Percentiles rank a stretch among this genome's conserved stretches.
Conservation (phyloP, 2,888 invertebrate species). For the Entomobrya proxima region DNA sequence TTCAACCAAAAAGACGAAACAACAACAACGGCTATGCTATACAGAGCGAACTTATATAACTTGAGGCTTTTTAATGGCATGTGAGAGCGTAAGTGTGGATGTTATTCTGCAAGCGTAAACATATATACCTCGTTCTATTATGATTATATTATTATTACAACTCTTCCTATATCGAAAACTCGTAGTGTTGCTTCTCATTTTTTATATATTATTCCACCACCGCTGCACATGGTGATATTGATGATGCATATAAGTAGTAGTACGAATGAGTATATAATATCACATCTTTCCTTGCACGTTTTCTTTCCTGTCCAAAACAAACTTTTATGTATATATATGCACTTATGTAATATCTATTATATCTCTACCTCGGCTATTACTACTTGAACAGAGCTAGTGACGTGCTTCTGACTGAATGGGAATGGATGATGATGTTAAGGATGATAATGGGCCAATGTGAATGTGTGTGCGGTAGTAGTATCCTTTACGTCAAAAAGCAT, state of each 20-base stretch:
- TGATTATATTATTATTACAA: not conserved
- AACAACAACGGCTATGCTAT: not conserved
- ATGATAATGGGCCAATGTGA: slow-evolving; percentile 70
- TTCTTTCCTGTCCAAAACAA: slow-evolving; percentile 67
- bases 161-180: slow-evolving; percentile 9
- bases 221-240: slow-evolving; percentile 50
- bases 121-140: slow-evolving; percentile 14
- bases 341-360: slow-evolving; percentile 26
- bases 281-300: slow-evolving; percentile 58
- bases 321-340: slow-evolving; percentile 57
- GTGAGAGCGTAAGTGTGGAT: not conserved
- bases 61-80: slow-evolving; percentile 37
- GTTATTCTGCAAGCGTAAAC: slow-evolving; percentile 30
- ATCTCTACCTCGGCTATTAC: not conserved
- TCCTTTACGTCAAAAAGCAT: slow-evolving; percentile 70
- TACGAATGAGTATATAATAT: slow-evolving; percentile 37
- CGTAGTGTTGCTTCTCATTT: slow-evolving; percentile 22
- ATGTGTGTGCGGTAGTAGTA: slow-evolving; percentile 63
- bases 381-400: slow-evolving; percentile 22
- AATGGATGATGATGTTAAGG: slow-evolving; percentile 61
- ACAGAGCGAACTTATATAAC: slow-evolving; percentile 15
- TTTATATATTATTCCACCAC: slow-evolving; percentile 25
- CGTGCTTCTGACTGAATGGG: slow-evolving; percentile 66
- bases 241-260: slow-evolving; percentile 50
- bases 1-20: not conserved